phyloP scores from a whole-genome alignment of 2,113 vertebrate genomes.

The Coregonus clupeaformis region DNA sequence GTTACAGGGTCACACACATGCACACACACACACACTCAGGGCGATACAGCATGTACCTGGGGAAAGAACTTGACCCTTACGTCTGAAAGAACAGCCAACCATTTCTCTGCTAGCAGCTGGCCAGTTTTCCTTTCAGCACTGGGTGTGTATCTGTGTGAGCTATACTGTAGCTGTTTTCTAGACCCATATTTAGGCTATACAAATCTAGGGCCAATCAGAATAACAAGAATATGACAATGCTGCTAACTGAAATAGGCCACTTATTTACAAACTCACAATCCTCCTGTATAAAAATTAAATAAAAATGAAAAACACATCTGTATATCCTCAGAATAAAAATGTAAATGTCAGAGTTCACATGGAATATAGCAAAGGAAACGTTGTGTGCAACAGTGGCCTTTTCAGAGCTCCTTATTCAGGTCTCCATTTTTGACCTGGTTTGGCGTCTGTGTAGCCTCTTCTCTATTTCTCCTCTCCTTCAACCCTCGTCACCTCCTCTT shows the following conservation, averaged over 20 bases:
- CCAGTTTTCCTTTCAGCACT: not conserved
- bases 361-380: not conserved
- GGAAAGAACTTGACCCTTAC: conserved; percentile 43
- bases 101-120: conserved; percentile 37
- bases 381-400: conserved; percentile 6
- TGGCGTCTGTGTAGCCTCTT: conserved; percentile 17
- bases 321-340: not conserved
- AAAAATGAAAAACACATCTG: not conserved
- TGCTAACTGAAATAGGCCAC: not conserved
- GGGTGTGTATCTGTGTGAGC: not conserved
- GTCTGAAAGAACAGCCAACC: conserved; percentile 12
- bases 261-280: not conserved
- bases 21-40: conserved; percentile 22
- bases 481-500: not conserved
- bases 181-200: not conserved
- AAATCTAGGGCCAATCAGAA: not conserved
- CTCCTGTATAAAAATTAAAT: not conserved
- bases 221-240: not conserved
- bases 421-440: not conserved
- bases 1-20: conserved; percentile 2
- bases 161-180: not conserved
- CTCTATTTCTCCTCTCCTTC: not conserved
- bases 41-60: conserved; percentile 31
- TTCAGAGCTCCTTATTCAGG: conserved; percentile 5
- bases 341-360: not conserved